These are phyloP conservation scores for Tringa solitaria DNA, from an alignment of 2,113 vertebrate genomes.

Conservation along the genomic window DNA sequence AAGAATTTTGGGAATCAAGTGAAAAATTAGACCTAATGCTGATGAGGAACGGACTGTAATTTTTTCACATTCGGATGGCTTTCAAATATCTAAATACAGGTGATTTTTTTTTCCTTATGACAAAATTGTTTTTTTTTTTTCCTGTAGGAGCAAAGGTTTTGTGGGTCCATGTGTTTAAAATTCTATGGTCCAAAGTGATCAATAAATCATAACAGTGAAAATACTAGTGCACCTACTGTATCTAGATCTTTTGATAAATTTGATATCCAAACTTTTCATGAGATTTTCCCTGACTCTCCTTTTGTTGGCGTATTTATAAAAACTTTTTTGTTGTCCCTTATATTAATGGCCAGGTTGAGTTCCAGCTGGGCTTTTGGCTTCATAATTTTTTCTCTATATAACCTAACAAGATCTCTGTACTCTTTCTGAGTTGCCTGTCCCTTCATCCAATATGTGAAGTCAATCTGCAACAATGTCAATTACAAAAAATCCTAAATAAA, in stretches of 20 bases:
- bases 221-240: background rate
- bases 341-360: too few relatives aligned
- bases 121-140: background rate
- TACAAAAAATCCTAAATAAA: background rate
- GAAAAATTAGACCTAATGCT: background rate
- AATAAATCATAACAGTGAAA: background rate
- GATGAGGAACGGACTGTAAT: background rate
- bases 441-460: too few relatives aligned
- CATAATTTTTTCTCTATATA: too few relatives aligned
- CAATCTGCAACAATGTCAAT: background rate
- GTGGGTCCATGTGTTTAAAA: background rate
- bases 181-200: background rate
- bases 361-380: too few relatives aligned
- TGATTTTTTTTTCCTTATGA: background rate
- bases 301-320: too few relatives aligned
- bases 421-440: too few relatives aligned
- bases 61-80: background rate
- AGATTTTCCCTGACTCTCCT: background rate
- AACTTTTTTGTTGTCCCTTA: too few relatives aligned
- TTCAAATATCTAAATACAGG: background rate
- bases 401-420: too few relatives aligned
- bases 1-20: background rate
- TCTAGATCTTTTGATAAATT: background rate
- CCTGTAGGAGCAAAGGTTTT: background rate
- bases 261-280: background rate